Evolutionary conservation across 2,113 vertebrate genomes (phyloP).

Genomic region (Genyomyrus donnyi): DNA sequence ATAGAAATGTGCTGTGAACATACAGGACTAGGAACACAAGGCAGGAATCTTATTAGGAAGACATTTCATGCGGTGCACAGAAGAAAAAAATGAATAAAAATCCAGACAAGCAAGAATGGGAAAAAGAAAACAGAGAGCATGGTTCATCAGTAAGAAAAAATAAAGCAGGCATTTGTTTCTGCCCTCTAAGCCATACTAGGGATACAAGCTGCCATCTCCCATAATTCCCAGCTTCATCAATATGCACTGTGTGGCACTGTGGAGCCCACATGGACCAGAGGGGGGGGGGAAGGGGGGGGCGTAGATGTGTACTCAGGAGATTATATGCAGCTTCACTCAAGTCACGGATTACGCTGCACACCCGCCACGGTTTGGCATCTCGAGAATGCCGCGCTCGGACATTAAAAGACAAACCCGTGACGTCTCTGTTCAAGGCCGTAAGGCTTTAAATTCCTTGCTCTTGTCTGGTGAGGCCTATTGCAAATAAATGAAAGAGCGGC

Average conservation of each 20-base stretch:
- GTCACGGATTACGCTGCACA: background rate
- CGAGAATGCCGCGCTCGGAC: background rate
- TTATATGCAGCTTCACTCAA: background rate
- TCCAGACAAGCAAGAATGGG: background rate
- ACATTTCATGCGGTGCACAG: background rate
- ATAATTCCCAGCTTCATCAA: constrained; percentile 10
- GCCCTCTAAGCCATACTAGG: background rate
- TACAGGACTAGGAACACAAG: background rate
- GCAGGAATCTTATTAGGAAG: background rate
- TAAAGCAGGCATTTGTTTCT: background rate
- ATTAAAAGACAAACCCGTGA: background rate
- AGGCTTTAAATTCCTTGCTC: background rate
- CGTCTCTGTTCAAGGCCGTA: background rate
- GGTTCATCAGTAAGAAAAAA: background rate
- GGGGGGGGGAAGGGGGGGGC: background rate
- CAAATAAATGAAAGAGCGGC: background rate
- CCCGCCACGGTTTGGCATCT: background rate
- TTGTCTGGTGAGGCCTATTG: background rate
- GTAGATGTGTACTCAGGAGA: background rate
- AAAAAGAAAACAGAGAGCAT: background rate
- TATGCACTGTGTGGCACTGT: background rate
- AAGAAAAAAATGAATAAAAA: background rate
- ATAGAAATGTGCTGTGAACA: background rate
- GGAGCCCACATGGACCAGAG: background rate
- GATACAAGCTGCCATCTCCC: background rate